Evolutionary conservation across 2,113 vertebrate genomes (phyloP).

Genomic region (Rousettus leschenaultii): DNA sequence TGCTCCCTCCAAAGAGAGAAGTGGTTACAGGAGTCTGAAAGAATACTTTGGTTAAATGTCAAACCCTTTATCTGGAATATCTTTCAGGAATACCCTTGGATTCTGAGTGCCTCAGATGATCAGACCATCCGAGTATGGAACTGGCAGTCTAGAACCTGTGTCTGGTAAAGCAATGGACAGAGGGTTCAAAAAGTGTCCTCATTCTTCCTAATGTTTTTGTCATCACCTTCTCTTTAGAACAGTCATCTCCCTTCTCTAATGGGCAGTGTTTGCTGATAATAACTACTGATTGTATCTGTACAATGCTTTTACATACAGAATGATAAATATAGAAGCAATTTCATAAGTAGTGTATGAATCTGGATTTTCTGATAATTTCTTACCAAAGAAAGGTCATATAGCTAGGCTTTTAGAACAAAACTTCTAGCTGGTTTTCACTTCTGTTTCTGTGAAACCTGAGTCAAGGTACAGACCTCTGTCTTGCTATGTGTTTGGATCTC

Average conservation of each 20-base stretch:
- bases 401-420: conserved; percentile 12
- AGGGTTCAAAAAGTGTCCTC: background rate
- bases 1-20: background rate
- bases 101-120: conserved; percentile 96
- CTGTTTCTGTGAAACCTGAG: background rate
- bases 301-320: background rate
- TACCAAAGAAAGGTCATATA: conserved; percentile 13
- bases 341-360: background rate
- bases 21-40: background rate
- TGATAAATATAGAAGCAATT: background rate
- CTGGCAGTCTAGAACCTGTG: conserved; percentile 97
- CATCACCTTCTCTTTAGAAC: background rate
- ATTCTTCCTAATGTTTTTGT: background rate
- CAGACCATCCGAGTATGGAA: conserved; percentile 99
- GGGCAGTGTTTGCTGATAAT: background rate
- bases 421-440: conserved; percentile 11
- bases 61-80: conserved; percentile 51
- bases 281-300: conserved; percentile 27
- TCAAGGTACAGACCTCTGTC: background rate
- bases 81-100: conserved; percentile 96
- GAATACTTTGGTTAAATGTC: background rate
- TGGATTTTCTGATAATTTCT: conserved; percentile 29
- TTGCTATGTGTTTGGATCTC: background rate
- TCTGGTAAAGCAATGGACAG: conserved; percentile 86
- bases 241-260: background rate